Percentiles rank a stretch among this genome's conserved stretches.
These are phyloP conservation scores for Lasioglossum lativentre DNA, from an alignment of 2,888 invertebrate species.

Conservation along the genomic window DNA sequence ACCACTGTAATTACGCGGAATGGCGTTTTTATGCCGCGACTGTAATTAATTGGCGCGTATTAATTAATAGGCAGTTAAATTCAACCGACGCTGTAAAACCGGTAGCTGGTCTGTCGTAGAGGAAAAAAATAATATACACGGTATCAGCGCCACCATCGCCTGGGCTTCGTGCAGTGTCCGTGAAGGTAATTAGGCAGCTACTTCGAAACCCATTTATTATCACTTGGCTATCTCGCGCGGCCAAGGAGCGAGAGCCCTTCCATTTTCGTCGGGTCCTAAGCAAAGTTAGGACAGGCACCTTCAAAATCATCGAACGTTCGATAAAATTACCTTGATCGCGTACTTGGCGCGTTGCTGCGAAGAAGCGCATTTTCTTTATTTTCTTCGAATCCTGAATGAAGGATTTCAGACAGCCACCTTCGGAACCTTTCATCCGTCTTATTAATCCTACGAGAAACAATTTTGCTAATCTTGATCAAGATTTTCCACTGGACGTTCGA, in stretches of 20 bases:
- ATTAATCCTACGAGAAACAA: neutral
- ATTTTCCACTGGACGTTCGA: neutral
- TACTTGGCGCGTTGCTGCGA: neutral
- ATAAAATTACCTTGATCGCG: neutral
- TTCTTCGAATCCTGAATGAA: neutral
- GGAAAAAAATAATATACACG: slow-evolving; percentile 55
- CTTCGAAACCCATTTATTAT: slow-evolving; percentile 75
- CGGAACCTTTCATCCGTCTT: neutral
- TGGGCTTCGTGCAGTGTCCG: slow-evolving; percentile 57
- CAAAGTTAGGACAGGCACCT: neutral
- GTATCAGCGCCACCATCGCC: slow-evolving; percentile 64
- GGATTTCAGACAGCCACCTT: neutral
- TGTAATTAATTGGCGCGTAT: slow-evolving; percentile 56
- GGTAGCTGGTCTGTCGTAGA: slow-evolving; percentile 27
- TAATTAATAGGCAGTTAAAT: slow-evolving; percentile 64
- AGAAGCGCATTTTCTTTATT: neutral
- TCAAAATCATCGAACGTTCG: neutral
- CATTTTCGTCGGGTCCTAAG: slow-evolving; percentile 62
- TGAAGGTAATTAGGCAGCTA: slow-evolving; percentile 71
- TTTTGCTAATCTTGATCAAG: neutral
- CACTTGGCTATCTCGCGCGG: slow-evolving; percentile 65
- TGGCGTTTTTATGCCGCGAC: slow-evolving; percentile 32
- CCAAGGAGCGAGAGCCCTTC: slow-evolving; percentile 62
- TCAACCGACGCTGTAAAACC: slow-evolving; percentile 62
- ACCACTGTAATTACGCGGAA: slow-evolving; percentile 36